Evolutionary conservation across 2,888 invertebrate species (phyloP).

Genomic region (Iphiclides podalirius): DNA sequence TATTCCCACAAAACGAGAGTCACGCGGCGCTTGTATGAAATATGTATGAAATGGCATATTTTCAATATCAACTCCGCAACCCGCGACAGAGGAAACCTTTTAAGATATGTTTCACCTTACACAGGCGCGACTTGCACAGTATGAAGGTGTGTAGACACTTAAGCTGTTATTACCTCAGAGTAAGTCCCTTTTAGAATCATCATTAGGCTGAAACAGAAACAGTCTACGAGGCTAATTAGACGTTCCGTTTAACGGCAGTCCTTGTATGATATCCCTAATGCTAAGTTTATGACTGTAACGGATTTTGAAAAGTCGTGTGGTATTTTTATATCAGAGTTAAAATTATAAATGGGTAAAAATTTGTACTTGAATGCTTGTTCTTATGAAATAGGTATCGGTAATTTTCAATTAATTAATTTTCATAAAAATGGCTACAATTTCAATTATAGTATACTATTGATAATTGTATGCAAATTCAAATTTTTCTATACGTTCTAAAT

Average conservation of each 20-base stretch:
- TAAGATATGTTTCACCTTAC: conserved; percentile 21
- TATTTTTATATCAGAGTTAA: no score
- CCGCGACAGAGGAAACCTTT: conserved; percentile 34
- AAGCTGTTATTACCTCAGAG: neutral
- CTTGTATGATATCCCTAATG: neutral
- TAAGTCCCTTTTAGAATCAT: neutral
- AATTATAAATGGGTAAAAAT: no score
- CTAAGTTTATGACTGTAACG: neutral
- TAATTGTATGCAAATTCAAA: no score
- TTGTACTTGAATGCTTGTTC: no score
- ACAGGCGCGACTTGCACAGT: conserved; percentile 12
- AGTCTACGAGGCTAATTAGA: neutral
- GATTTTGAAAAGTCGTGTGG: no score
- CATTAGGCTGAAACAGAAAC: neutral
- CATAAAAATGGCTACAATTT: no score
- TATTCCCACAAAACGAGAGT: neutral
- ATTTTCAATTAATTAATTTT: no score
- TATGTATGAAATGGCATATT: conserved; percentile 20
- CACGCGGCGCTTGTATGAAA: conserved; percentile 3
- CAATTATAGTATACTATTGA: no score
- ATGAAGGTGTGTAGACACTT: neutral
- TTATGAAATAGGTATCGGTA: no score
- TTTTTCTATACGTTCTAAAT: no score
- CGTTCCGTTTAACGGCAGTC: neutral
- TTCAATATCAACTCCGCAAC: conserved; percentile 20